Evolutionary conservation across 2,113 vertebrate species (phyloP).

Genomic region (Eulemur rufifrons): DNA sequence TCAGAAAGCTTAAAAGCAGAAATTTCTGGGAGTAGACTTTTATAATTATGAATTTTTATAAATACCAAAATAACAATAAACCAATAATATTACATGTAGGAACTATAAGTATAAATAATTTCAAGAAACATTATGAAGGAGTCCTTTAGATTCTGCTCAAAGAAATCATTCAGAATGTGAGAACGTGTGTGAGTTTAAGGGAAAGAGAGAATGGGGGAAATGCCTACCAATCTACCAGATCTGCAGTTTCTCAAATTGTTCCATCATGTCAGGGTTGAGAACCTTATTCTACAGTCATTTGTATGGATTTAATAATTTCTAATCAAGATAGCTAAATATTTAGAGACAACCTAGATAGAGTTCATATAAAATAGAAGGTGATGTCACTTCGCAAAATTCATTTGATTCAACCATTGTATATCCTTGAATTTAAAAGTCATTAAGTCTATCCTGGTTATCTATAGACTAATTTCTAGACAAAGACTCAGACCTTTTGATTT

Average conservation of each 20-base stretch:
- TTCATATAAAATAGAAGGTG: background rate
- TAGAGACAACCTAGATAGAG: background rate
- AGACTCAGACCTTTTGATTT: background rate
- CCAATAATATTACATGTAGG: background rate
- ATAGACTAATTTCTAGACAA: background rate
- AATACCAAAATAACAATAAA: background rate
- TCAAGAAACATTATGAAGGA: background rate
- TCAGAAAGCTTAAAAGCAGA: background rate
- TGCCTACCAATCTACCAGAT: background rate
- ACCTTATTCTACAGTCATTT: background rate
- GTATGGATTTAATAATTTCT: background rate
- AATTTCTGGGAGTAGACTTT: background rate
- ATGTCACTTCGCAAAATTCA: background rate
- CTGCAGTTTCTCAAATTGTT: background rate
- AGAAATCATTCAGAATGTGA: background rate
- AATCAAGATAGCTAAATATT: background rate
- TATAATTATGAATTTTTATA: background rate
- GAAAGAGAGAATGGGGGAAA: too few species aligned
- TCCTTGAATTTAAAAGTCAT: background rate
- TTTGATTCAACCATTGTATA: background rate
- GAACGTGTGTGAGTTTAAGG: background rate
- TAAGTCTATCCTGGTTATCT: background rate
- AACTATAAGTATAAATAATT: background rate
- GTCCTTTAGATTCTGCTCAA: background rate
- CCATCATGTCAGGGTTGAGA: background rate